These are phyloP conservation scores for Rhizoglyphus robini DNA, from an alignment of 1,140 invertebrate species.

Conservation along the genomic window DNA sequence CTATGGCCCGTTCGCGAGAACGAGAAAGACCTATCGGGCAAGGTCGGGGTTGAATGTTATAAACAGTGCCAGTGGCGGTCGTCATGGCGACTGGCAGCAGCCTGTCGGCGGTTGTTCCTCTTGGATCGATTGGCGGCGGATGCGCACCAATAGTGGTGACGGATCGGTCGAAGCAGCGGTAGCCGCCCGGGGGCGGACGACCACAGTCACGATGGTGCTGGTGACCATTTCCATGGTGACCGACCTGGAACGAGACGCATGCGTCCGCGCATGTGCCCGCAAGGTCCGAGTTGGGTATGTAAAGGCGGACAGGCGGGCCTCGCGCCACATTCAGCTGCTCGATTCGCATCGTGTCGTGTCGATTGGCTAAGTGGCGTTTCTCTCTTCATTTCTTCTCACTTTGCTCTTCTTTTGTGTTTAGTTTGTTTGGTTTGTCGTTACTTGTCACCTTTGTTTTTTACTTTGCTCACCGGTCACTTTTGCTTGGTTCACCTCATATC, in stretches of 20 bases:
- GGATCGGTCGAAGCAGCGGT: constrained; percentile 8
- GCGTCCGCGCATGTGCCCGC: neutral
- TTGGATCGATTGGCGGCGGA: constrained; percentile 13
- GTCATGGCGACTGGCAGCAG: neutral
- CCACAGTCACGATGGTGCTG: neutral
- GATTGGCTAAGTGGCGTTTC: neutral
- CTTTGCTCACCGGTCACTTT: neutral
- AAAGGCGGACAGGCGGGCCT: constrained; percentile 4
- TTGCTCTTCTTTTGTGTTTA: neutral
- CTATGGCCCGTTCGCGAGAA: no score
- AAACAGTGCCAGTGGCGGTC: no score
- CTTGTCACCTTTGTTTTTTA: neutral
- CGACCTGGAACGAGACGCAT: neutral
- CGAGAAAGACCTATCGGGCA: no score
- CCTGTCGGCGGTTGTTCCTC: neutral
- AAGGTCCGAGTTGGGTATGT: neutral
- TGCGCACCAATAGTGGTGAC: constrained; percentile 6
- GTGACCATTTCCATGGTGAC: neutral
- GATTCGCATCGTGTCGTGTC: neutral
- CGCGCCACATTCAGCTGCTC: neutral
- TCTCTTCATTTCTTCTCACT: neutral
- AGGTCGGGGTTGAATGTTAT: no score
- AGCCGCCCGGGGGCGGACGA: constrained; percentile 10
- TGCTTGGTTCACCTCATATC: neutral
- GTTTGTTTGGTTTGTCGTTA: neutral